Conservation (phyloP, 1,140 invertebrate genomes). For the Plectrocnemia conspersa region DNA sequence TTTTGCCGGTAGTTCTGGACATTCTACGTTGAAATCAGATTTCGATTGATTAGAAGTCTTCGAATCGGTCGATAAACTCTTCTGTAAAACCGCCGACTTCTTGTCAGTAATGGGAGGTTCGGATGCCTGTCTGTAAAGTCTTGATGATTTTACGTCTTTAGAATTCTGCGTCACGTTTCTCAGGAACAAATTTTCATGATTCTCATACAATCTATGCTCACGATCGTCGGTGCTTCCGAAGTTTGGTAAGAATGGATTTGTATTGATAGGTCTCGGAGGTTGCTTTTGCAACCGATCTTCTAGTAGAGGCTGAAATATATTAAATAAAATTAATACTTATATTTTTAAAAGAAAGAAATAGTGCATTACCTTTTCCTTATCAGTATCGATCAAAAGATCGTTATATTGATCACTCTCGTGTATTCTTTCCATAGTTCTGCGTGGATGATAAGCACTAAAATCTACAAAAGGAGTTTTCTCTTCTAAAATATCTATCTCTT, state of each 20-base stretch:
- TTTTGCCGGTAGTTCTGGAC: constrained; percentile 17
- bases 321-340: too few species aligned
- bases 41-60: constrained; percentile 31
- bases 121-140: constrained; percentile 45
- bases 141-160: constrained; percentile 43
- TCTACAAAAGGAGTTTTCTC: constrained; percentile 6
- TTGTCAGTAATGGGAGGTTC: constrained; percentile 42
- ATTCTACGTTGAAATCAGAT: constrained; percentile 32
- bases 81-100: constrained; percentile 40
- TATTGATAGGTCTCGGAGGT: constrained; percentile 19
- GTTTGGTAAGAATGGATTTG: constrained; percentile 33
- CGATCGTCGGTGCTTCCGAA: constrained; percentile 36
- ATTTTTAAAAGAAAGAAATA: too few species aligned
- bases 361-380: neutral
- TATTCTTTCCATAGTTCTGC: constrained; percentile 41
- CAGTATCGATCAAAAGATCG: constrained; percentile 38
- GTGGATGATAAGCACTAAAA: constrained; percentile 2
- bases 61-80: constrained; percentile 47
- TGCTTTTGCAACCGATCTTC: constrained; percentile 11
- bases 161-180: constrained; percentile 48
- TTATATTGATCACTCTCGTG: constrained; percentile 41
- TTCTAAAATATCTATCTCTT: constrained; percentile 11
- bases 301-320: too few species aligned
- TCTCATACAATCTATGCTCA: constrained; percentile 45
- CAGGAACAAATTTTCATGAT: constrained; percentile 50